Percentiles rank a stretch among this genome's conserved stretches.
phyloP scores from a whole-genome alignment of 1,140 invertebrate genomes.

The Meloidogyne chitwoodi region DNA sequence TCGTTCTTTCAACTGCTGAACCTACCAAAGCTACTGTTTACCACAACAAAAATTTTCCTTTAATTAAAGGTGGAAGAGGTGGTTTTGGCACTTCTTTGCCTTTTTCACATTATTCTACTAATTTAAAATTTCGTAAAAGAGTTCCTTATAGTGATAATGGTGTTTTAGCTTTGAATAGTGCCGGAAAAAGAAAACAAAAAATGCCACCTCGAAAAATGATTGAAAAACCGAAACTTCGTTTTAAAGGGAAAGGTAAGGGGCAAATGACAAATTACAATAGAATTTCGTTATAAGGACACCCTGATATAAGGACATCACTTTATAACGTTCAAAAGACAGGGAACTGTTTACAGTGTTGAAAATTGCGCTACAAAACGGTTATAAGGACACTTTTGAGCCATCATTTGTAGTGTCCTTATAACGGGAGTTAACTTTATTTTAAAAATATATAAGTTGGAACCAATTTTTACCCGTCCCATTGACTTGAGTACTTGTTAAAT shows the following conservation, averaged over 20 bases:
- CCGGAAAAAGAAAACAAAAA: constrained; percentile 5
- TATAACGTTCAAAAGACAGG: no score
- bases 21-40: not conserved
- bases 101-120: not conserved
- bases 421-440: no score
- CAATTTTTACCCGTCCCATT: no score
- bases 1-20: not conserved
- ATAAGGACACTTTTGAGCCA: no score
- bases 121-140: constrained; percentile 22
- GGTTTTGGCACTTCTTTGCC: not conserved
- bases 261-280: no score
- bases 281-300: no score
- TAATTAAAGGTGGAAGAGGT: not conserved
- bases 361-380: no score
- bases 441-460: no score
- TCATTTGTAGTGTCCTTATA: no score
- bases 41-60: not conserved
- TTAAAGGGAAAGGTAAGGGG: constrained; percentile 4
- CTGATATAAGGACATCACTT: no score
- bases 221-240: constrained; percentile 24
- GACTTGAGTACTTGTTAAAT: no score
- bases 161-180: constrained; percentile 12
- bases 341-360: no score
- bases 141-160: constrained; percentile 19
- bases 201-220: constrained; percentile 26